Conservation (phyloP, 2,113 vertebrate genomes). For the Pachypanchax playfairii region DNA sequence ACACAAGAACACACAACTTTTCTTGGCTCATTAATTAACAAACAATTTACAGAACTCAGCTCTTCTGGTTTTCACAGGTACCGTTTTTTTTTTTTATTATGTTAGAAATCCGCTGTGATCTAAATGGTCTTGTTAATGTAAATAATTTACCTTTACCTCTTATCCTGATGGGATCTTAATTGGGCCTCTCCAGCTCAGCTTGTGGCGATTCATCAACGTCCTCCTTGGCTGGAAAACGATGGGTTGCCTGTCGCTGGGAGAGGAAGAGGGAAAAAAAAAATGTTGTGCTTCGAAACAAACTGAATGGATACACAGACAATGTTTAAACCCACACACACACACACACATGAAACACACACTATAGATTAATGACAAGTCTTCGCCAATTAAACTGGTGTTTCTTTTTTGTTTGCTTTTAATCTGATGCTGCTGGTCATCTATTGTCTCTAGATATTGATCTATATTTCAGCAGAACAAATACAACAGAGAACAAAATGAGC, state of each 20-base stretch:
- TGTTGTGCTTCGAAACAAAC: slow-evolving; percentile 57
- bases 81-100: slow-evolving; percentile 20
- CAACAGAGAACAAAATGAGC: slow-evolving; percentile 57
- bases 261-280: slow-evolving; percentile 3
- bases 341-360: slow-evolving; percentile 41
- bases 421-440: slow-evolving; percentile 62
- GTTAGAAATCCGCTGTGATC: slow-evolving; percentile 60
- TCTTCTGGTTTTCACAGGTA: slow-evolving; percentile 38
- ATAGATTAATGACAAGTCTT: slow-evolving; percentile 66
- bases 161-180: slow-evolving; percentile 88
- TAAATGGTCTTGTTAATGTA: slow-evolving; percentile 75
- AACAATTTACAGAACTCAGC: slow-evolving; percentile 63
- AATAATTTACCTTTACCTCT: slow-evolving; percentile 83
- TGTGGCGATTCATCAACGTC: slow-evolving; percentile 77
- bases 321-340: slow-evolving; percentile 24
- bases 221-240: slow-evolving; percentile 64
- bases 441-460: slow-evolving; percentile 71
- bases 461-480: slow-evolving; percentile 55
- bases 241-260: slow-evolving; percentile 38
- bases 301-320: slow-evolving; percentile 37
- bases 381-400: slow-evolving; percentile 52
- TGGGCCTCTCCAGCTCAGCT: slow-evolving; percentile 70
- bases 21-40: slow-evolving; percentile 72
- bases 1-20: slow-evolving; percentile 31
- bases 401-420: slow-evolving; percentile 36